Evolutionary conservation across 2,113 vertebrate species (phyloP).

Genomic region (Austrofundulus limnaeus): DNA sequence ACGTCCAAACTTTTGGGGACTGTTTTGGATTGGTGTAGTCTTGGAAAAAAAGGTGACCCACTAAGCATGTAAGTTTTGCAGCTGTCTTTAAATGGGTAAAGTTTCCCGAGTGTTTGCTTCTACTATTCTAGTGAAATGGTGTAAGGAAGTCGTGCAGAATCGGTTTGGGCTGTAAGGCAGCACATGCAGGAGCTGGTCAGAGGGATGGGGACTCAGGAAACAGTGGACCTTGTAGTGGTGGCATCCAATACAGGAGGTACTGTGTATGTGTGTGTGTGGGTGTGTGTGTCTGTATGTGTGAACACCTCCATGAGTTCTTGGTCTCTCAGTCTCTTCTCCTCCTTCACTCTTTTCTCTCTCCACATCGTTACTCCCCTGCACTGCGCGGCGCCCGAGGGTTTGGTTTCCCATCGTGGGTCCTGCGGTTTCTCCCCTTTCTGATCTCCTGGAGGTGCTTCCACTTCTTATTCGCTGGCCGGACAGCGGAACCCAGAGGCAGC

Average conservation of each 20-base stretch:
- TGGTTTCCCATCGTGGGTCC: slow-evolving; percentile 83
- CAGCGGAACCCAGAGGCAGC: slow-evolving; percentile 27
- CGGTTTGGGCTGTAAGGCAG: slow-evolving; percentile 54
- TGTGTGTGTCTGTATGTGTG: slow-evolving; percentile 36
- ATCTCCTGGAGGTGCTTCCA: slow-evolving; percentile 83
- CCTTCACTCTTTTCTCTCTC: slow-evolving; percentile 29
- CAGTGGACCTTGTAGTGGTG: slow-evolving; percentile 46
- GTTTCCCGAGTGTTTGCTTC: slow-evolving; percentile 28
- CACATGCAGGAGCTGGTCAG: slow-evolving; percentile 65
- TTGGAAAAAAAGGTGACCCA: slow-evolving; percentile 1
- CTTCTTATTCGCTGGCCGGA: slow-evolving; percentile 72
- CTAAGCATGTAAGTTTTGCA: slow-evolving; percentile 3
- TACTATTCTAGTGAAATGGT: slow-evolving; percentile 43
- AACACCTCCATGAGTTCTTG: slow-evolving; percentile 61
- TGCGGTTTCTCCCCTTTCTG: slow-evolving; percentile 85
- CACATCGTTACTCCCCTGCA: slow-evolving; percentile 75
- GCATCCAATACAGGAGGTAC: slow-evolving; percentile 66
- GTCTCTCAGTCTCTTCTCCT: slow-evolving; percentile 39
- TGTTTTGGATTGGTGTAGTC: slow-evolving; percentile 28
- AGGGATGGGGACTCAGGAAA: slow-evolving; percentile 32
- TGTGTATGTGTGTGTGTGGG: slow-evolving; percentile 24
- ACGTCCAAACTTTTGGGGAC: slow-evolving; percentile 17
- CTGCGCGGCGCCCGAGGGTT: slow-evolving; percentile 87
- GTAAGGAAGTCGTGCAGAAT: slow-evolving; percentile 71
- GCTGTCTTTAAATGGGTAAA: not conserved